A percentile compares a stretch with the other conserved stretches of the same genome.
phyloP scores from a whole-genome alignment of 2,888 invertebrate genomes.

The Monochamus alternatus region DNA sequence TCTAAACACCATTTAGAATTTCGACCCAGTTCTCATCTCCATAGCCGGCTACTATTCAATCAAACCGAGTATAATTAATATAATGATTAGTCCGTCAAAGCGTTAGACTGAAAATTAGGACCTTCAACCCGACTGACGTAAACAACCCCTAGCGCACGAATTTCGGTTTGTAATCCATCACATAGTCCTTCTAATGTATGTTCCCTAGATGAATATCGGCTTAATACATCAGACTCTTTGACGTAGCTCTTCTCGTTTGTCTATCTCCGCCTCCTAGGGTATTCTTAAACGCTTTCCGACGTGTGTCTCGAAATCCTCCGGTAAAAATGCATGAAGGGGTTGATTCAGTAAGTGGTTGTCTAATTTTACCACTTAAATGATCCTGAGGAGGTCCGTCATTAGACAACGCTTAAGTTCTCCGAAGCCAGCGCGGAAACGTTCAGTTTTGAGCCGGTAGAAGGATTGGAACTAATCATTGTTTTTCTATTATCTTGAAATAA shows the following conservation, averaged over 20 bases:
- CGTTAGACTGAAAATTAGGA: conserved; percentile 44
- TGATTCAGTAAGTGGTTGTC: conserved; percentile 5
- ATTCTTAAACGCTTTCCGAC: conserved; percentile 28
- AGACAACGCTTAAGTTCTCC: background rate
- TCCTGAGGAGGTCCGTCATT: conserved; percentile 8
- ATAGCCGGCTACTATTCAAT: conserved; percentile 43
- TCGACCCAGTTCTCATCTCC: conserved; percentile 24
- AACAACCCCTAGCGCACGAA: conserved; percentile 40
- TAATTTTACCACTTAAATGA: conserved; percentile 24
- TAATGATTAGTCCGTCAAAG: conserved; percentile 49
- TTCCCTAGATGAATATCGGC: conserved; percentile 38
- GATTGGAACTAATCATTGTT: conserved; percentile 14
- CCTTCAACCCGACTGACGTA: conserved; percentile 31
- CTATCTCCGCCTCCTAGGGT: conserved; percentile 25
- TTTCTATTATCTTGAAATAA: conserved; percentile 14
- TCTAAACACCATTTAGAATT: conserved; percentile 27
- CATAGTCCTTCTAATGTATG: conserved; percentile 32
- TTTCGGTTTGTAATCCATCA: conserved; percentile 42
- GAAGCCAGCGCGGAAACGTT: background rate
- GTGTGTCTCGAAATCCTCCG: conserved; percentile 9
- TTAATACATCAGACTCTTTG: conserved; percentile 31
- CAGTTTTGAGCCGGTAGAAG: background rate
- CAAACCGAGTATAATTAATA: conserved; percentile 47
- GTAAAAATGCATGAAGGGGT: conserved; percentile 29
- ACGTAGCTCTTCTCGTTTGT: conserved; percentile 28